A percentile compares a stretch with the other conserved stretches of the same genome.
These are phyloP conservation scores for Glaucomys volans DNA, from an alignment of 2,113 vertebrate genomes.

Conservation along the genomic window DNA sequence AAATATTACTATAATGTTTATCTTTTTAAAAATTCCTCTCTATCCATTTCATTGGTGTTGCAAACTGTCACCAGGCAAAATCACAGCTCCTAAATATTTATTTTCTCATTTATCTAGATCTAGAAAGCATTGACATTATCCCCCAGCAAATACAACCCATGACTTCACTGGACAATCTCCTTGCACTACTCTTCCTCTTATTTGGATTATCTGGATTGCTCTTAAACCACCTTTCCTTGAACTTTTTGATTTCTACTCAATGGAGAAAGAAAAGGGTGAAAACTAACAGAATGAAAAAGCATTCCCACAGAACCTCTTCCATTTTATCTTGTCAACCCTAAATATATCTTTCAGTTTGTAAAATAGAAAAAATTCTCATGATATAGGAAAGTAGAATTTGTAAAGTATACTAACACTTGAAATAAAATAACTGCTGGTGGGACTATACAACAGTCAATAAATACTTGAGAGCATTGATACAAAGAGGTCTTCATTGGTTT, in stretches of 20 bases:
- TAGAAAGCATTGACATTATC: conserved; percentile 44
- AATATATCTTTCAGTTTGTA: conserved; percentile 11
- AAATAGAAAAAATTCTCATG: conserved; percentile 9
- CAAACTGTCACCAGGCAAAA: conserved; percentile 65
- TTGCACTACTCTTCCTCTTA: neutral
- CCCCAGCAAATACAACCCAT: conserved; percentile 52
- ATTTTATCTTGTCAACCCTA: neutral
- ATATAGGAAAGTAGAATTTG: neutral
- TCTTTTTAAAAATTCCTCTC: conserved; percentile 43
- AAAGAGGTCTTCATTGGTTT: neutral
- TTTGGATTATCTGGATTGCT: conserved; percentile 25
- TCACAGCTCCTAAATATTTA: conserved; percentile 69
- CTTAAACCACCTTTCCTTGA: conserved; percentile 1
- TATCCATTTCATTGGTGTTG: conserved; percentile 40
- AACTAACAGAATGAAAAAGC: conserved; percentile 39
- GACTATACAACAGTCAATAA: neutral
- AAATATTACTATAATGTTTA: conserved; percentile 21
- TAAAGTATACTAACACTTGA: conserved; percentile 40
- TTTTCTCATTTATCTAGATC: conserved; percentile 72
- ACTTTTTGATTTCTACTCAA: conserved; percentile 52
- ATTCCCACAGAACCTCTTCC: conserved; percentile 8
- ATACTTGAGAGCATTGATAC: neutral
- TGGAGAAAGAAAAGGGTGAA: neutral
- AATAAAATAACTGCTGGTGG: conserved; percentile 12
- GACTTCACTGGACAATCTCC: conserved; percentile 64